A percentile compares a stretch with the other conserved stretches of the same genome.
Evolutionary conservation across 2,113 vertebrate genomes (phyloP).

Genomic region (Nycticorax nycticorax): DNA sequence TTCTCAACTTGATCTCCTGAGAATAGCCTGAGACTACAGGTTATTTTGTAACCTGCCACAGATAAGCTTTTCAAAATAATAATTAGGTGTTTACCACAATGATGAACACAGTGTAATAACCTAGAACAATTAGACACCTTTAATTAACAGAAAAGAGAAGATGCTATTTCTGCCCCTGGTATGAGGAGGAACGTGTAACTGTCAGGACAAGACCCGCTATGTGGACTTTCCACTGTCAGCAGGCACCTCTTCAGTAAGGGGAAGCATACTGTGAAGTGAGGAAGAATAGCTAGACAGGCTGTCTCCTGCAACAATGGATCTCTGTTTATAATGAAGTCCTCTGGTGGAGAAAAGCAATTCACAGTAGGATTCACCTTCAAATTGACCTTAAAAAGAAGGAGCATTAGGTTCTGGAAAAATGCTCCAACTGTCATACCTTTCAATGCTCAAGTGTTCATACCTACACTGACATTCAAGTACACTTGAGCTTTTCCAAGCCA

Average conservation of each 20-base stretch:
- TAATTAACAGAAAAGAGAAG: neutral
- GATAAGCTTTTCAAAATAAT: neutral
- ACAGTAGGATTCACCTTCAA: neutral
- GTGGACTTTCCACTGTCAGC: neutral
- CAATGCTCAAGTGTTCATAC: neutral
- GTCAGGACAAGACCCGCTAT: neutral
- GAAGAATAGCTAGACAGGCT: neutral
- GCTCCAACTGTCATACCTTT: neutral
- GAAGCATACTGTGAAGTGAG: neutral
- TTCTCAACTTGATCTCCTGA: neutral
- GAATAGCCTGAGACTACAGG: neutral
- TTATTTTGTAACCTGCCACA: neutral
- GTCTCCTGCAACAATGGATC: neutral
- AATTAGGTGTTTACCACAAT: neutral
- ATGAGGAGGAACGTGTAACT: neutral
- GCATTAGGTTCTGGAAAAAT: neutral
- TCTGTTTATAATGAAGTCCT: neutral
- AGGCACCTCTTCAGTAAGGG: neutral
- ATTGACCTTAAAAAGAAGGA: neutral
- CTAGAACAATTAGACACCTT: neutral
- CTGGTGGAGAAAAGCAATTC: neutral
- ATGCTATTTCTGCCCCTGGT: neutral
- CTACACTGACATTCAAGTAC: neutral
- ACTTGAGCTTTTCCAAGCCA: neutral
- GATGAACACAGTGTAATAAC: neutral